phyloP scores from a whole-genome alignment of 2,888 invertebrate species.

The Aspidiotus rigidus region DNA sequence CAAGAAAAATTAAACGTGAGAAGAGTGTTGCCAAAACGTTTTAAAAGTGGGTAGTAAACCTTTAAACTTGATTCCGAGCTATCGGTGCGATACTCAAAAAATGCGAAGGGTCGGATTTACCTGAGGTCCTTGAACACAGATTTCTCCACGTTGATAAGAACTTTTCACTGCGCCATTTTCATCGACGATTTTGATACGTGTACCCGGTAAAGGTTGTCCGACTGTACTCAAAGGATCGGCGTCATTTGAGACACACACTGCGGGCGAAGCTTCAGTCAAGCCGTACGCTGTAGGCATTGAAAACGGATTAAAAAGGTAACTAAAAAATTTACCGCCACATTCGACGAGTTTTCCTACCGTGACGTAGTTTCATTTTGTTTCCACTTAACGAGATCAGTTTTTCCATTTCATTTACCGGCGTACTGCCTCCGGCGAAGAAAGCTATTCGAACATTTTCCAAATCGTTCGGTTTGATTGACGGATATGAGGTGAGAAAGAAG shows the following conservation, averaged over 20 bases:
- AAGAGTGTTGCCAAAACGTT: no score
- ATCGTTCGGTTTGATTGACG: conserved; percentile 57
- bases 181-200: conserved; percentile 22
- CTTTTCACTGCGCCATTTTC: conserved; percentile 49
- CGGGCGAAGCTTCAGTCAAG: conserved; percentile 29
- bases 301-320: neutral
- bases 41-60: no score
- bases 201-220: conserved; percentile 27
- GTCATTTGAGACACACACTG: conserved; percentile 5
- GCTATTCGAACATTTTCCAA: conserved; percentile 55
- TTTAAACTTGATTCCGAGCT: no score
- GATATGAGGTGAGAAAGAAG: conserved; percentile 63
- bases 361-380: conserved; percentile 43
- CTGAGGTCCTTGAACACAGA: conserved; percentile 64
- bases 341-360: conserved; percentile 43
- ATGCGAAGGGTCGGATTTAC: conserved; percentile 41
- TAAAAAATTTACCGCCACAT: neutral
- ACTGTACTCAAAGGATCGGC: conserved; percentile 10
- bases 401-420: conserved; percentile 47
- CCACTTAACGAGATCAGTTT: conserved; percentile 45
- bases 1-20: no score
- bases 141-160: conserved; percentile 59
- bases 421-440: conserved; percentile 64
- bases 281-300: conserved; percentile 16
- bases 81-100: no score